Base-by-base conservation (phyloP, 35 echinoderm and acorn worm genomes). In the Chiridota heheva region DNA sequence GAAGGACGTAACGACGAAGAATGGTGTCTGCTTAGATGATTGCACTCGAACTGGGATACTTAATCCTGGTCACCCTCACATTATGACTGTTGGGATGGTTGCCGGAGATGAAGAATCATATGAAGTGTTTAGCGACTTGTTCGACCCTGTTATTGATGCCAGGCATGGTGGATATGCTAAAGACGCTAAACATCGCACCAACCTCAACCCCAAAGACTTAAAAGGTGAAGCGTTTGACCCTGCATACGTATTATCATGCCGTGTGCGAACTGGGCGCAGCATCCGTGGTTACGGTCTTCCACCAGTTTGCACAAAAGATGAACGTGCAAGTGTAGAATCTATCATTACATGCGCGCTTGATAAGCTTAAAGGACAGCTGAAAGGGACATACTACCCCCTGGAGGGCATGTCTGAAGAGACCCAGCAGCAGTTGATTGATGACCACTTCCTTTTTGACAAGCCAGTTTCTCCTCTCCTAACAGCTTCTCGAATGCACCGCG, bases 51-150 rank as follows among this genome's bases (percentile, higher is more conserved):
- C 95, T 12, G 95, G 95, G 28, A 85, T 98, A 0, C 20, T 83
- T 33, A 98, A 98, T 56, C 95, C 95, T 32, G 95, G 95, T 30
- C 95, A 98, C 71, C 95, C 95, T 49, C 85, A 88, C 80, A 98
- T 98, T 76, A 98, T 98, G 95, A 98, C 95, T 7, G 95, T 98
- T 41, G 95, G 95, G 44, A 87, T 91, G 78, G 95, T 98, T 24
- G 95, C 95, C 44, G 95, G 95, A 33, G 95, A 98, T 69, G 95
- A 98, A 65, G 95, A 98, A 28, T 84, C 78, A 22, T 98, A 98
- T 49, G 95, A 98, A 35, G 80, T 81, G 1, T 98, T 98, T 70
- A 70, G 64, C 53, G 89, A 89, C n/a, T 40, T 98, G 7, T 91
- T 98, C 36, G 95, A 98, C 61, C 95, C 95, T 12, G 95, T 98